These are phyloP conservation scores for Adelosebastes latens DNA, from an alignment of 2,797 vertebrate genomes.

Conservation along the genomic window DNA sequence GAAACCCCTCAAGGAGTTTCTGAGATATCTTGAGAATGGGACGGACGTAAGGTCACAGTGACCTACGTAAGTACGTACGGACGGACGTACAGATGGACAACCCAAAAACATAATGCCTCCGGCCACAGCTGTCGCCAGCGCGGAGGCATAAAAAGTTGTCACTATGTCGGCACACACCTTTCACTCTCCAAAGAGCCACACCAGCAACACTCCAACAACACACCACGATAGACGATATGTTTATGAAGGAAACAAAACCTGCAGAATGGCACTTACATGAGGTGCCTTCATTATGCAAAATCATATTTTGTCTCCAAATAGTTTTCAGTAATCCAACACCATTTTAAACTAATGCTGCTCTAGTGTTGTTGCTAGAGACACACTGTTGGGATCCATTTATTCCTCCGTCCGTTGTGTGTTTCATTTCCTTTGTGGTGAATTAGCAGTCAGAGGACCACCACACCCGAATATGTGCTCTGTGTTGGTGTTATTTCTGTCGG, in stretches of 20 bases:
- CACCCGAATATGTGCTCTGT: not conserved
- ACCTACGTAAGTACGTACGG: too few relatives aligned
- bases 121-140: too few relatives aligned
- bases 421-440: slow-evolving; percentile 2
- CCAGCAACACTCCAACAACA: not conserved
- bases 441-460: not conserved
- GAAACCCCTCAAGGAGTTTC: too few relatives aligned
- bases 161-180: not conserved
- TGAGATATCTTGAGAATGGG: too few relatives aligned
- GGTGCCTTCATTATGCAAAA: not conserved
- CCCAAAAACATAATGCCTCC: too few relatives aligned
- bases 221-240: accelerated
- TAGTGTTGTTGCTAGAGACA: not conserved
- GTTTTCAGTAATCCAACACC: not conserved
- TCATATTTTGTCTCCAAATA: not conserved
- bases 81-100: too few relatives aligned
- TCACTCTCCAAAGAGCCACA: not conserved
- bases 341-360: not conserved
- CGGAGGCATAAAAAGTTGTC: too few relatives aligned
- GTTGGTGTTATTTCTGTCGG: not conserved
- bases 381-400: not conserved
- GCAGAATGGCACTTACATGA: not conserved
- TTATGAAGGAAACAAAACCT: not conserved
- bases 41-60: too few relatives aligned
- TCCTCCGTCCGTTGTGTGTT: not conserved